Base-by-base conservation (phyloP, 2,113 vertebrate species). In the Rhinolophus sinicus region DNA sequence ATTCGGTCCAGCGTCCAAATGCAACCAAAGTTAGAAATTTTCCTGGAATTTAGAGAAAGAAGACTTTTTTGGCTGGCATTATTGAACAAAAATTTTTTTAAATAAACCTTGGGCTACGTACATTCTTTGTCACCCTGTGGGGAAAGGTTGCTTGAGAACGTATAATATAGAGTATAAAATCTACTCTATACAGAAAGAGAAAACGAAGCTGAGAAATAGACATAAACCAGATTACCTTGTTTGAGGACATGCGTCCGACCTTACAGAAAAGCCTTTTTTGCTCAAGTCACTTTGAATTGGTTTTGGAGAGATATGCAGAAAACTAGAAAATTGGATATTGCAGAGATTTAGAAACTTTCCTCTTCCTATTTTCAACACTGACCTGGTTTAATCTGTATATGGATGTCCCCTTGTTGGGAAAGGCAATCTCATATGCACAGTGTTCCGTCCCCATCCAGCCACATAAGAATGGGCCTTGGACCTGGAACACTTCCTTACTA, bases 11-110 rank as follows among this genome's bases (percentile, higher is more conserved):
- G 12, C 47, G 28, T 77, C 89, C 86, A 80, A 69, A 64, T 70
- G 38, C 72, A 33, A 95, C 22, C 69, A 88, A 84, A 73, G 40
- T 67, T 81, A 81, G 58, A 93, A 83, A 89, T 47, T 82, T 73
- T 67, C 12, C 50, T 62, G 5, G n/a, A 92, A 75, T 78, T 21
- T 80, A 58, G 12, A 1, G 38, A 56, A 89, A 62, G 33, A 92
- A 52, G 18, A 10, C 13, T 89, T 88, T 76, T 38, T 13, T 38
- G 9, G 2, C 15, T 21, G n/a, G 33, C 12, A 14, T 30, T 77
- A 60, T 82, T 70, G 35, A 47, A 19, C 50, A 90, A 75, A 67
- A 9, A 22, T 24, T 35, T 62, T 50, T 50, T 50, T 50, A 50
- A 50, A 50, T 60, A 84, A 89, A 58, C 52, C n/a, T 60, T 86